These are phyloP conservation scores for Zenarchopterus dispar DNA, from an alignment of 2,797 vertebrate species.

Conservation along the genomic window DNA sequence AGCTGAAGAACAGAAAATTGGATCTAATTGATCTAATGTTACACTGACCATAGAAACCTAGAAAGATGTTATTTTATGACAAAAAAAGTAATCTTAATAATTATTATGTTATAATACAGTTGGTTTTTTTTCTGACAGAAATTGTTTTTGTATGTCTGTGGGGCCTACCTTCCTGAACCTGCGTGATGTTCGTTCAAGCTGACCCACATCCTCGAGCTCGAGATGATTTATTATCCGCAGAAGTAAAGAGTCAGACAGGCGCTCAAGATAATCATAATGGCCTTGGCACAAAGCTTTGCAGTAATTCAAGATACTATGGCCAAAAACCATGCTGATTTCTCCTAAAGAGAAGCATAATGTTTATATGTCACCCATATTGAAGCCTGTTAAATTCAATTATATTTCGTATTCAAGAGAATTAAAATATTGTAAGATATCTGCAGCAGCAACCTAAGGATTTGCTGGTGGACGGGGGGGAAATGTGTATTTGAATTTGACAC, in stretches of 20 bases:
- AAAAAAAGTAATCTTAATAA: background rate
- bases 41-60: too few relatives aligned
- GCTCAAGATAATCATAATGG: constrained; percentile 85
- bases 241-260: constrained; percentile 83
- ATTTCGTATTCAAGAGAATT: too few relatives aligned
- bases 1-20: constrained; percentile 64
- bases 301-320: constrained; percentile 77
- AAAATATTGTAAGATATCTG: too few relatives aligned
- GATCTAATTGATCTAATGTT: too few relatives aligned
- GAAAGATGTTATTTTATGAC: too few relatives aligned
- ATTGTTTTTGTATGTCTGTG: constrained; percentile 1
- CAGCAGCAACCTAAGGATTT: too few relatives aligned
- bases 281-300: constrained; percentile 83
- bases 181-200: constrained; percentile 82
- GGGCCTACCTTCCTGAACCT: constrained; percentile 81
- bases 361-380: background rate
- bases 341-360: constrained; percentile 55
- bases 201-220: constrained; percentile 86
- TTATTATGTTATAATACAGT: too few relatives aligned
- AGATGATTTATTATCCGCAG: constrained; percentile 84
- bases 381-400: too few relatives aligned
- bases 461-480: too few relatives aligned
- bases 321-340: constrained; percentile 82
- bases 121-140: too few relatives aligned
- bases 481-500: too few relatives aligned